Evolutionary conservation across 1,140 invertebrate genomes (phyloP), one percentile per base, ranked within the genome.

Genomic region (Hyles vespertilio): DNA sequence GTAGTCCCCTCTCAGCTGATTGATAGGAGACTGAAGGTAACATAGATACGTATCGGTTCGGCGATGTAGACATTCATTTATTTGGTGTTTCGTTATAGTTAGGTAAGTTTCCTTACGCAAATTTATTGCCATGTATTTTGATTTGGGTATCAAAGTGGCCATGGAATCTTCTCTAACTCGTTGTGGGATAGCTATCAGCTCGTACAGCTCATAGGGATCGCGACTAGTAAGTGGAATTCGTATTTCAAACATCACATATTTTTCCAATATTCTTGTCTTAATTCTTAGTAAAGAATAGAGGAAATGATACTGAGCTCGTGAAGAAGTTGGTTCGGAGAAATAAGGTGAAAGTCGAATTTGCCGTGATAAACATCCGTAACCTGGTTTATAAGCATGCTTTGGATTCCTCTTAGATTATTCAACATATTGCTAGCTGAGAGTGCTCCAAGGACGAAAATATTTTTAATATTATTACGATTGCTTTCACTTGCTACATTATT

Each of bases 231-330:
- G 57, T 6, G 62, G 62, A 9, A 68, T 51, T 32, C n/a, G 36
- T 44, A 68, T 68, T 36, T 68, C 61, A 46, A 68, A 61, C 7
- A 68, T 53, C 2, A 68, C 7, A 32, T 64, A 59, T 22, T 61
- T n/a, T n/a, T 56, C n/a, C n/a, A 51, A 44, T 32, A 62, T 51
- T 47, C 57, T 63, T 44, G 61, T 55, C 36, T 48, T 67, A n/a
- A 67, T 33, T 44, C 34, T 56, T 5, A 67, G 34, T 22, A 67
- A 33, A 12, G 49, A 3, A 44, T 67, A 65, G 3, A 47, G 9
- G 60, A 60, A 33, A 67, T 67, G 0, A 58, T 60, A 34, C 51
- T 60, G 8, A 67, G 34, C 33, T 67, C 57, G 7, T 54, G 6
- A 10, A 9, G 44, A 11, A 68, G 32, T 55, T 67, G 65, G 2